Conservation (phyloP, 30 jellyfish, hydroid and myxozoan genomes). For the Cassiopea andromeda region DNA sequence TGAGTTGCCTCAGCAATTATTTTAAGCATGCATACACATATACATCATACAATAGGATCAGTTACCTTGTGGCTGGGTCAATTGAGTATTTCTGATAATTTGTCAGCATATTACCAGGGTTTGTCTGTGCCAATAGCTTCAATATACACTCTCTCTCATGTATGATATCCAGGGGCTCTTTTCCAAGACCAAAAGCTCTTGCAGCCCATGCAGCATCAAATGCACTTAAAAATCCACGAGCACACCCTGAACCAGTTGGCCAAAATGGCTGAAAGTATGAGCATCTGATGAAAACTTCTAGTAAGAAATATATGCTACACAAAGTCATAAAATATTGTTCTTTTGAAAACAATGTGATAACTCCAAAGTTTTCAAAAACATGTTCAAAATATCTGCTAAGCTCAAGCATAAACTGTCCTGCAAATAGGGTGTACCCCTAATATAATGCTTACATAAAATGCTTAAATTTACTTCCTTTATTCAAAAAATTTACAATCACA, state of each 20-base stretch:
- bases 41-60: not conserved
- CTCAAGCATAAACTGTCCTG: too few relatives aligned
- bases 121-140: conserved; percentile 85
- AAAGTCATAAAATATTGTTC: too few relatives aligned
- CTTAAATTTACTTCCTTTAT: too few relatives aligned
- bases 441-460: too few relatives aligned
- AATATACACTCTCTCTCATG: conserved; percentile 92
- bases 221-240: conserved; percentile 95
- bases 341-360: too few relatives aligned
- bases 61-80: conserved; percentile 88
- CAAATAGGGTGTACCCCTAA: too few relatives aligned
- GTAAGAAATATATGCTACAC: too few relatives aligned
- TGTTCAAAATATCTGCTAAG: too few relatives aligned
- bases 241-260: conserved; percentile 99
- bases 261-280: conserved; percentile 81
- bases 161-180: conserved; percentile 82
- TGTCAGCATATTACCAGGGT: conserved; percentile 72
- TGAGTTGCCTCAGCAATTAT: too few relatives aligned
- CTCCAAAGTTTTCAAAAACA: too few relatives aligned
- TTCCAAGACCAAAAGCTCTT: conserved; percentile 81
- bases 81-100: conserved; percentile 77
- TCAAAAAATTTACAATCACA: too few relatives aligned
- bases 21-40: too few relatives aligned
- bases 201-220: conserved; percentile 97
- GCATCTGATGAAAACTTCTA: not conserved